Evolutionary conservation across 2,888 invertebrate genomes (phyloP).

Genomic region (Muscina levida): DNA sequence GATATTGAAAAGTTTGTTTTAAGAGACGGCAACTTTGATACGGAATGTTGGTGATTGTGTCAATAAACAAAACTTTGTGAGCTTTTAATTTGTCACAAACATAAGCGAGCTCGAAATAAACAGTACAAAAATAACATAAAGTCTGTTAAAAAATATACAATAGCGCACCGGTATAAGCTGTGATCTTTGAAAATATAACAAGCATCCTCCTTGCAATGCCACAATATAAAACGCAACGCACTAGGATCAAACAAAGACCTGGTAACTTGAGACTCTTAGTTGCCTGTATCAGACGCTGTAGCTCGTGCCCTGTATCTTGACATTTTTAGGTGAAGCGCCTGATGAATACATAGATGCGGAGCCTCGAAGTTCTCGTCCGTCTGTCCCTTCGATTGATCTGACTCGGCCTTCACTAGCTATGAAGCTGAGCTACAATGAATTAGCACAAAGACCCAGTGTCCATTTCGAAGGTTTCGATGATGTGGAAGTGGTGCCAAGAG

Average conservation of each 20-base stretch:
- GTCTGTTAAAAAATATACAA: too few species aligned
- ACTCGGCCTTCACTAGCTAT: background rate
- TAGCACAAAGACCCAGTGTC: slow-evolving; percentile 14
- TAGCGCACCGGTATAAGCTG: too few species aligned
- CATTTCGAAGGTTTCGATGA: slow-evolving; percentile 43
- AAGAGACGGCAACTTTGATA: too few species aligned
- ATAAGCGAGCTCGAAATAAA: too few species aligned
- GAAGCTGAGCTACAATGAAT: background rate
- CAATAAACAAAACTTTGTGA: too few species aligned
- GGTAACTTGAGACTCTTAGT: background rate
- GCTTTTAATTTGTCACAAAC: too few species aligned
- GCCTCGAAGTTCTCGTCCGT: slow-evolving; percentile 17
- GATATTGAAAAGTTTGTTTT: too few species aligned
- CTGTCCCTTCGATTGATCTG: slow-evolving; percentile 16
- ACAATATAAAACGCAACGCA: slow-evolving; percentile 28
- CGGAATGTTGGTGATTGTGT: too few species aligned
- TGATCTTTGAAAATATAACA: too few species aligned
- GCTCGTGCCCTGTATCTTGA: background rate
- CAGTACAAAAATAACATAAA: too few species aligned
- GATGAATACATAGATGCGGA: background rate
- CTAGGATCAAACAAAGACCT: slow-evolving; percentile 28
- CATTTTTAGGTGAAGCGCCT: background rate
- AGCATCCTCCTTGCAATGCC: too few species aligned
- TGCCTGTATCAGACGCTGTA: background rate
- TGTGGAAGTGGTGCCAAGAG: slow-evolving; percentile 17